These are phyloP conservation scores for Chaitophorus viminalis DNA, from an alignment of 2,888 invertebrate genomes.

Conservation along the genomic window DNA sequence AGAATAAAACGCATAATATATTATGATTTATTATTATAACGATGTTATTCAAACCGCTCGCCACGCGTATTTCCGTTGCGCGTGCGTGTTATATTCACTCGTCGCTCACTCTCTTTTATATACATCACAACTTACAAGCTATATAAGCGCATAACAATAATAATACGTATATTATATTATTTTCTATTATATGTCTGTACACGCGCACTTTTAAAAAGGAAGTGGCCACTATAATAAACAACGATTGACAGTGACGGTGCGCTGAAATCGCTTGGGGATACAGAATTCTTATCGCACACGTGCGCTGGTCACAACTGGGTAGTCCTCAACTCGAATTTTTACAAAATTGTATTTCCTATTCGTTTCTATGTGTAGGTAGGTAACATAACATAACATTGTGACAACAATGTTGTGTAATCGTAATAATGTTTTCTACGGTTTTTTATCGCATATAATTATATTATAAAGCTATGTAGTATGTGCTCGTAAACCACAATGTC, in stretches of 20 bases:
- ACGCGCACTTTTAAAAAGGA: not conserved
- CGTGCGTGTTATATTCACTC: not conserved
- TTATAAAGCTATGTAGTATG: not conserved
- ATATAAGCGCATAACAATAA: not conserved
- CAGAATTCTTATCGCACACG: not conserved
- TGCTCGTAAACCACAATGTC: not conserved
- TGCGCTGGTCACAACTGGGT: not conserved
- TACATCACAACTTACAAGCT: not conserved
- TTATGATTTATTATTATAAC: not conserved
- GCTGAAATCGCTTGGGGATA: not conserved
- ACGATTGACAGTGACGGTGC: not conserved
- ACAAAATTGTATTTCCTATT: conserved; percentile 10
- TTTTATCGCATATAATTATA: not conserved
- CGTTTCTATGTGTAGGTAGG: not conserved
- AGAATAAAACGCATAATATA: not conserved
- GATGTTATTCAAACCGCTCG: not conserved
- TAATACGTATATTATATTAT: not conserved
- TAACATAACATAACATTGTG: not conserved
- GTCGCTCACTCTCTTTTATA: not conserved
- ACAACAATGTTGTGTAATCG: conserved; percentile 14
- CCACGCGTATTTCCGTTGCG: not conserved
- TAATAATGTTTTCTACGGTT: not conserved
- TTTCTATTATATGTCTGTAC: not conserved
- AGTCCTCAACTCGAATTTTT: not conserved
- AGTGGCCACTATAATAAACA: not conserved